Conservation (phyloP, 2,113 vertebrate genomes). For the Leptosomus discolor region DNA sequence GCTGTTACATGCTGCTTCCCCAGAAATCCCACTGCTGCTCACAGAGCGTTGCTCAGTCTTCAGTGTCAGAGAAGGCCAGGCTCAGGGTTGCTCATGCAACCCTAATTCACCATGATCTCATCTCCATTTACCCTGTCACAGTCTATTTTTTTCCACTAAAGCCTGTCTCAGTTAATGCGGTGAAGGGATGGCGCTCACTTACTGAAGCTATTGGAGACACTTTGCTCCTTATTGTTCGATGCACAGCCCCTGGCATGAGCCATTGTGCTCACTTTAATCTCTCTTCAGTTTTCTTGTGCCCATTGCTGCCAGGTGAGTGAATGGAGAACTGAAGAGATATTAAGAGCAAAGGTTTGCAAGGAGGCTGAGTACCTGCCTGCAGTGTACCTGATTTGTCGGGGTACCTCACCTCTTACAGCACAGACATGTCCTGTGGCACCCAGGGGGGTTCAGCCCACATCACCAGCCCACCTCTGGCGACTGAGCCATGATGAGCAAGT, state of each 20-base stretch:
- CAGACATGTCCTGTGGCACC: not conserved
- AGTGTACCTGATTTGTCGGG: not conserved
- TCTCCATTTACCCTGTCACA: not conserved
- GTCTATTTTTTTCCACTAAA: not conserved
- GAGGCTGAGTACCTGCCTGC: not conserved
- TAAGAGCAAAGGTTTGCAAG: not conserved
- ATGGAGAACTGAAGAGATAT: not conserved
- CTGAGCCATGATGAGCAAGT: not conserved
- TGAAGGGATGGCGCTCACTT: not conserved
- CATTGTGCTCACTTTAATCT: not conserved
- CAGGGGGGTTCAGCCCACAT: not conserved
- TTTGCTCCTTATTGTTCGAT: not conserved
- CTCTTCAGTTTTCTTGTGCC: not conserved
- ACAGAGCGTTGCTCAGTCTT: not conserved
- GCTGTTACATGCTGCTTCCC: not conserved
- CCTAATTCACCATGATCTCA: not conserved
- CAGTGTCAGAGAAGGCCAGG: not conserved
- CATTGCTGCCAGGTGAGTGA: not conserved
- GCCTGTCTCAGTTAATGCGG: not conserved
- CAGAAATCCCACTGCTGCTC: not conserved
- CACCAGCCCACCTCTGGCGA: not conserved
- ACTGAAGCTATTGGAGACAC: not conserved
- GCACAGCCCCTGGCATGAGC: not conserved
- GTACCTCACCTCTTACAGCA: not conserved
- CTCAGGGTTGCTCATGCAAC: not conserved